A percentile compares a stretch with the other conserved stretches of the same genome.
These are phyloP conservation scores for Drosophila rufa DNA, from an alignment of 1,140 invertebrate genomes.

Conservation along the genomic window DNA sequence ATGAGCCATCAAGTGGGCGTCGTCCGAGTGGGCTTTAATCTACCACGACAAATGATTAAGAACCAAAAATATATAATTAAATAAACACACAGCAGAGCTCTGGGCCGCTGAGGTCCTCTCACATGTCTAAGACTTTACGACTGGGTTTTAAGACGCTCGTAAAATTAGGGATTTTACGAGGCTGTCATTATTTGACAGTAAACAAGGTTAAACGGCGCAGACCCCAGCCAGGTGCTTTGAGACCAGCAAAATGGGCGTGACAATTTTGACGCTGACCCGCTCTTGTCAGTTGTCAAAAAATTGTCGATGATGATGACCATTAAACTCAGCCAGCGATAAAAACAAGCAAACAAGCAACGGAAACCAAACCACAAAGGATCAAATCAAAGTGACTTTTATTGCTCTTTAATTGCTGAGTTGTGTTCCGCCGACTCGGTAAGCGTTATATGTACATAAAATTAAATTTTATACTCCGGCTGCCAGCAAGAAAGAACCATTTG, in stretches of 20 bases:
- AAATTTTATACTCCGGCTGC: slow-evolving; percentile 60
- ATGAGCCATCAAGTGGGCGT: slow-evolving; percentile 26
- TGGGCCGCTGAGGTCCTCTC: slow-evolving; percentile 14
- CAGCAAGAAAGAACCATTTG: slow-evolving; percentile 31
- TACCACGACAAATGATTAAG: slow-evolving; percentile 24
- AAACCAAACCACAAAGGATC: slow-evolving; percentile 27
- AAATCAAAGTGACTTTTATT: slow-evolving; percentile 72
- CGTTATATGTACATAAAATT: slow-evolving; percentile 65
- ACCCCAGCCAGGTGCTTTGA: slow-evolving; percentile 33
- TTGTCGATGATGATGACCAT: slow-evolving; percentile 61
- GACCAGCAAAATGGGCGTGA: slow-evolving; percentile 54
- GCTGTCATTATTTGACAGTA: slow-evolving; percentile 72
- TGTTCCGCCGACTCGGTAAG: slow-evolving; percentile 55
- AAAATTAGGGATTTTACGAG: slow-evolving; percentile 65
- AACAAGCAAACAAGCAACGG: slow-evolving; percentile 8
- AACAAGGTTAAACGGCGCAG: slow-evolving; percentile 51
- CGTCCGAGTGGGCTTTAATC: slow-evolving; percentile 42
- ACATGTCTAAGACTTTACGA: slow-evolving; percentile 60
- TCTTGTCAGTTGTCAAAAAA: slow-evolving; percentile 73
- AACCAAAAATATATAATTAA: slow-evolving; percentile 60
- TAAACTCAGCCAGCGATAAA: slow-evolving; percentile 38
- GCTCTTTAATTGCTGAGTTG: slow-evolving; percentile 80
- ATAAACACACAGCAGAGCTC: slow-evolving; percentile 55
- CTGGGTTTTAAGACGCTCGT: slow-evolving; percentile 47
- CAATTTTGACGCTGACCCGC: slow-evolving; percentile 39